Conservation (phyloP, 2,888 invertebrate species). For the Drosophila mettleri region DNA sequence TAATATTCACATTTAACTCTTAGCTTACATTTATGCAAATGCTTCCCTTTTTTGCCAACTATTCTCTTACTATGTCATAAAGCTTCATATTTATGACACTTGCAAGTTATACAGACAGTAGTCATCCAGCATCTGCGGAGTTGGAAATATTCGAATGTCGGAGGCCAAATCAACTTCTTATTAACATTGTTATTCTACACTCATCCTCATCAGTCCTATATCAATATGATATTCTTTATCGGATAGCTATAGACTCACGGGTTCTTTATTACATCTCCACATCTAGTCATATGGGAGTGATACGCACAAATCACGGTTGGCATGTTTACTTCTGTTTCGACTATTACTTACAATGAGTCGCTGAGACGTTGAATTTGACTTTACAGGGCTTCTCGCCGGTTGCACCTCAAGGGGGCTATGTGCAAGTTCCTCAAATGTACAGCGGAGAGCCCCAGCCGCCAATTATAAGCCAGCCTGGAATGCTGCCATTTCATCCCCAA, state of each 20-base stretch:
- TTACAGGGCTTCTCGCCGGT: constrained; percentile 77
- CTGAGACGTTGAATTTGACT: neutral
- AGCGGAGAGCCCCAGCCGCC: constrained; percentile 69
- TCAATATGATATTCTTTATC: neutral
- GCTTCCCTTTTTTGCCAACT: neutral
- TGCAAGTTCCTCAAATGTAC: constrained; percentile 84
- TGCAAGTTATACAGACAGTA: neutral
- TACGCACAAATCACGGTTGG: no score
- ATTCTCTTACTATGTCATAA: neutral
- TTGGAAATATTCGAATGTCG: neutral
- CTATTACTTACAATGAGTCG: neutral
- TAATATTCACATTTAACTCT: neutral
- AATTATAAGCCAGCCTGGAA: constrained; percentile 81
- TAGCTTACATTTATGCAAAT: neutral
- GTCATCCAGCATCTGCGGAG: neutral
- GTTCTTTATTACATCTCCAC: no score
- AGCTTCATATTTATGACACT: neutral
- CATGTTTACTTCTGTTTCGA: neutral
- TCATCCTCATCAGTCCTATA: neutral
- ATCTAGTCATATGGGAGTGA: neutral
- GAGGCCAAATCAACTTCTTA: neutral
- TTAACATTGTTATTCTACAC: neutral
- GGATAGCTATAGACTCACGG: no score
- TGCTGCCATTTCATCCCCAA: constrained; percentile 61
- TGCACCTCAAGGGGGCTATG: constrained; percentile 75